phyloP scores from a whole-genome alignment of 2,113 vertebrate species.

The Leptodactylus fuscus region DNA sequence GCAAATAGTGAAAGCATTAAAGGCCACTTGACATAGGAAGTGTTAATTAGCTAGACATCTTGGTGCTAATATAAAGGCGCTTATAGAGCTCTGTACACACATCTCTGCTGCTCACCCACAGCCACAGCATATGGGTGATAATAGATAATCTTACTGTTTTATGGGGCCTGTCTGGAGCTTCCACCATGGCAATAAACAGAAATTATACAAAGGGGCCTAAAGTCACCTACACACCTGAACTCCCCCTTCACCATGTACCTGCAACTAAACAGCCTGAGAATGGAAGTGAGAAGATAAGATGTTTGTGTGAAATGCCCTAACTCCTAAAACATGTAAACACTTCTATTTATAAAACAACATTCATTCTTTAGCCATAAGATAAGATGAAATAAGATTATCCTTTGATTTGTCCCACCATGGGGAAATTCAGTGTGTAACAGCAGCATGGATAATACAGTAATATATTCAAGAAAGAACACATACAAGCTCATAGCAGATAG shows the following conservation, averaged over 20 bases:
- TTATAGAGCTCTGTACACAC: conserved; percentile 26
- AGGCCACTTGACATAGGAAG: conserved; percentile 38
- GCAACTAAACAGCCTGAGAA: too few species aligned
- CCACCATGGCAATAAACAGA: background rate
- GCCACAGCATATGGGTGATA: conserved; percentile 58
- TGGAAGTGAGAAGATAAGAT: too few species aligned
- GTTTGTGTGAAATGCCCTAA: background rate
- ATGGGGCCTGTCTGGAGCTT: conserved; percentile 45
- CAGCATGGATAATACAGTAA: too few species aligned
- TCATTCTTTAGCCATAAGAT: conserved; percentile 6
- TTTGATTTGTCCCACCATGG: too few species aligned
- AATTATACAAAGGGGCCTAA: too few species aligned
- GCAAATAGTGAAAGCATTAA: background rate
- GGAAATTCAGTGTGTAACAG: too few species aligned
- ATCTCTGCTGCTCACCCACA: background rate
- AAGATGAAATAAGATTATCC: too few species aligned
- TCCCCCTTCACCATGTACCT: too few species aligned
- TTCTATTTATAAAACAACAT: conserved; percentile 13
- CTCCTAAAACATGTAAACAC: background rate
- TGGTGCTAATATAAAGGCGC: conserved; percentile 49
- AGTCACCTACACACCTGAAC: too few species aligned
- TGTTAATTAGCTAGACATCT: background rate
- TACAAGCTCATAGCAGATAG: too few species aligned
- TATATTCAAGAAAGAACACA: too few species aligned
- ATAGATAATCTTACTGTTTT: conserved; percentile 58